Evolutionary conservation across 2,888 invertebrate species (phyloP).

Genomic region (Hermaeophaga mercurialis): DNA sequence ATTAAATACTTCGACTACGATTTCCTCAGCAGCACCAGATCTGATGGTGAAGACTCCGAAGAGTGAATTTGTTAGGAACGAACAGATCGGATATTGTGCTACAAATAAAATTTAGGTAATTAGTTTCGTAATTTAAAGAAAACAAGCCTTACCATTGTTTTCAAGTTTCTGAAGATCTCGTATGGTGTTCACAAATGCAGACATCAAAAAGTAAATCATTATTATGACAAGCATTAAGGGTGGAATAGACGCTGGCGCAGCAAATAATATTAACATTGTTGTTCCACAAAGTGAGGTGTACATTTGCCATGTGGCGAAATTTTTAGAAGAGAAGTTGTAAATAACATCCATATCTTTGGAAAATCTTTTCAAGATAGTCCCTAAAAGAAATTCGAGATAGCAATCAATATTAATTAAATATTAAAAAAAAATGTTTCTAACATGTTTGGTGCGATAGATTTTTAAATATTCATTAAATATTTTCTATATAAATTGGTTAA

Average conservation of each 20-base stretch:
- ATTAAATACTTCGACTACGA: constrained; percentile 78
- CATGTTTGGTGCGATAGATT: too few species aligned
- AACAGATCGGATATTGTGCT: constrained; percentile 85
- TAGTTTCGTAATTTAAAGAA: too few species aligned
- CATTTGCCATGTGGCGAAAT: constrained; percentile 68
- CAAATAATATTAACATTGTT: constrained; percentile 70
- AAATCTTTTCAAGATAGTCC: constrained; percentile 81
- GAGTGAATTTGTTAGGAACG: constrained; percentile 84
- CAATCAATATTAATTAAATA: too few species aligned
- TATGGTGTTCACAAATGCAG: constrained; percentile 72
- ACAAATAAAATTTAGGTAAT: constrained; percentile 40
- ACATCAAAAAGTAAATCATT: constrained; percentile 68
- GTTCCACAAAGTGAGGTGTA: constrained; percentile 74
- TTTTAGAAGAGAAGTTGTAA: constrained; percentile 72
- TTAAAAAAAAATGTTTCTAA: too few species aligned
- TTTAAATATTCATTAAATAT: too few species aligned
- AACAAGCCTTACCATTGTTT: constrained; percentile 57
- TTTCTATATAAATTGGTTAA: too few species aligned
- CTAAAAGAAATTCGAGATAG: constrained; percentile 53
- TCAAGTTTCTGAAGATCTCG: constrained; percentile 72
- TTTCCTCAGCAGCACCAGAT: constrained; percentile 73
- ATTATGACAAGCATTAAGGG: constrained; percentile 67
- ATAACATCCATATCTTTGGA: constrained; percentile 83
- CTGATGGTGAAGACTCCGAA: constrained; percentile 87
- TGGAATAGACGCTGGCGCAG: constrained; percentile 70